Conservation (phyloP, 2,113 vertebrate species). For the Ciconia boyciana region DNA sequence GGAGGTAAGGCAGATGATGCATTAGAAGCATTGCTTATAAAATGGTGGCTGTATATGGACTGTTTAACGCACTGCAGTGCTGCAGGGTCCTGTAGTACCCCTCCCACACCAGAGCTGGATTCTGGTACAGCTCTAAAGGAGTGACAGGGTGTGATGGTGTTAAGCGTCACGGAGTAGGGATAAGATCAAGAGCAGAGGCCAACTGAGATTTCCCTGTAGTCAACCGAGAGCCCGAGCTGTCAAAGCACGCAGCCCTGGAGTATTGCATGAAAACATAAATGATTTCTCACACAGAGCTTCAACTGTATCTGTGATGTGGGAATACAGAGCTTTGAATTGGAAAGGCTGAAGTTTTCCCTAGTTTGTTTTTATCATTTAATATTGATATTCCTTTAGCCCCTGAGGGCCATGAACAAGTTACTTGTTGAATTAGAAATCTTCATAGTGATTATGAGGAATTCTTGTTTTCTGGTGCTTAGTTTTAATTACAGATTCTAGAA, state of each 20-base stretch:
- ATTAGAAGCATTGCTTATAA: not conserved
- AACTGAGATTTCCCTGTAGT: not conserved
- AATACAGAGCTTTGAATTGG: not conserved
- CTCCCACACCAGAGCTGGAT: not conserved
- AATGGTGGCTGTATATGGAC: not conserved
- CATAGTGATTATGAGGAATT: not conserved
- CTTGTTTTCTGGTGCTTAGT: not conserved
- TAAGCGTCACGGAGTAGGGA: not conserved
- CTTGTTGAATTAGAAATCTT: not conserved
- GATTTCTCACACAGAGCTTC: not conserved
- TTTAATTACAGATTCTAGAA: not conserved
- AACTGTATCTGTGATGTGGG: not conserved
- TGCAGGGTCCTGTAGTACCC: accelerated
- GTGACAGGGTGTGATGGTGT: not conserved
- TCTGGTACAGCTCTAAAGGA: not conserved
- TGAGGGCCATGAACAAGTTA: not conserved
- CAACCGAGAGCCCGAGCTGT: not conserved
- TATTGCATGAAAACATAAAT: not conserved
- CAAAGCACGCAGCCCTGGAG: not conserved
- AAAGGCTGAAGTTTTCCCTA: not conserved
- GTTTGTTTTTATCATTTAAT: not conserved
- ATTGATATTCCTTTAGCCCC: not conserved
- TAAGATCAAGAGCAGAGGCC: not conserved
- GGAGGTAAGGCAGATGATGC: not conserved
- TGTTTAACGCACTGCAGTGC: not conserved